phyloP scores from a whole-genome alignment of 2,888 invertebrate species.

The Crematogaster levior region DNA sequence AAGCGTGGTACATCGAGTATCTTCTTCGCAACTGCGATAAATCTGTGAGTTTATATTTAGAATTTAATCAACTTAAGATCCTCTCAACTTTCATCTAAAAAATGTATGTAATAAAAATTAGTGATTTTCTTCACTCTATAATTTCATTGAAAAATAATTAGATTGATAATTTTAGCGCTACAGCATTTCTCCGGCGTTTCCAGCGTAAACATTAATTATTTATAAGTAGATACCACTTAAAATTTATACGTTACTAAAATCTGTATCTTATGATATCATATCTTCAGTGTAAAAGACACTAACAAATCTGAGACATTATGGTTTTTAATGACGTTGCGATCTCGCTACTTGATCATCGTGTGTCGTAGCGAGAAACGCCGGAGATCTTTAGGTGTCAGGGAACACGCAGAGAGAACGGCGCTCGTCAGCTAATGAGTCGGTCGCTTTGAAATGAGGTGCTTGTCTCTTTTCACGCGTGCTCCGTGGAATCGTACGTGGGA shows the following conservation, averaged over 20 bases:
- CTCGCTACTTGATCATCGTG: conserved; percentile 29
- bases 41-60: not conserved
- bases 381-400: conserved; percentile 47
- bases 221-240: not conserved
- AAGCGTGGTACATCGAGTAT: not conserved
- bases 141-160: not conserved
- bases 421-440: conserved; percentile 77
- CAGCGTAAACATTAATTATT: not conserved
- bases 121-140: not conserved
- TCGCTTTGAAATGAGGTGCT: conserved; percentile 74
- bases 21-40: conserved; percentile 16
- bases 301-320: conserved; percentile 8
- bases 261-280: not conserved
- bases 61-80: not conserved
- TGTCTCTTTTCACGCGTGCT: conserved; percentile 69
- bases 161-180: not conserved
- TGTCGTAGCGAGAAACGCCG: conserved; percentile 17
- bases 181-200: not conserved
- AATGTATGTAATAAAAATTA: not conserved
- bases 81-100: not conserved
- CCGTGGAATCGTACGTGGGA: conserved; percentile 68
- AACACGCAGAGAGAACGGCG: conserved; percentile 61
- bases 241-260: too few relatives aligned
- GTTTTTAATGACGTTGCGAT: not conserved
- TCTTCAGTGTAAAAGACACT: not conserved